Conservation (phyloP, 2,888 invertebrate species). For the Craniophora ligustri region DNA sequence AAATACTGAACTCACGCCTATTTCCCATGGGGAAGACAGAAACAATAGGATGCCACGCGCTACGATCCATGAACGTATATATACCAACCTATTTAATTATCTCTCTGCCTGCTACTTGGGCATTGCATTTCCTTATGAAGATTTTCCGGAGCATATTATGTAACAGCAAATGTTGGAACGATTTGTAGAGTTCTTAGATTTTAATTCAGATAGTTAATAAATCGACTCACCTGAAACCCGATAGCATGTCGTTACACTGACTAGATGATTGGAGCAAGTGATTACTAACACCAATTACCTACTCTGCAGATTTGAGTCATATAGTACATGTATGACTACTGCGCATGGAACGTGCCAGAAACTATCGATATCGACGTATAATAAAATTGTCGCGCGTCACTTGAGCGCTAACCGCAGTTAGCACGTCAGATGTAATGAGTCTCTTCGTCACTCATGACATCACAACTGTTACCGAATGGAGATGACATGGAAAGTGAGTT, state of each 20-base stretch:
- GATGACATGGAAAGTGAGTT: constrained; percentile 65
- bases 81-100: too few species aligned
- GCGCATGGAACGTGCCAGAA: constrained; percentile 33
- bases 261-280: constrained; percentile 49
- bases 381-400: constrained; percentile 49
- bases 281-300: constrained; percentile 47
- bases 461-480: constrained; percentile 62
- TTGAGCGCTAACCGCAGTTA: constrained; percentile 54
- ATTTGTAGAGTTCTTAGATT: constrained; percentile 18
- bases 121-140: too few species aligned
- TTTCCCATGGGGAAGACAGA: too few species aligned
- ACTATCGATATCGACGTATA: constrained; percentile 57
- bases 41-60: too few species aligned
- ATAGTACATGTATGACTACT: constrained; percentile 19
- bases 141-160: background rate
- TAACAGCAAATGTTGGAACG: background rate
- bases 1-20: too few species aligned
- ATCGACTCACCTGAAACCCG: constrained; percentile 60
- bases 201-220: constrained; percentile 49
- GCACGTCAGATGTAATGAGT: constrained; percentile 54
- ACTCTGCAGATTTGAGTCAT: constrained; percentile 40
- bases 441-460: constrained; percentile 60
- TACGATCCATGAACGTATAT: too few species aligned
- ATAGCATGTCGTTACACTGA: constrained; percentile 48
- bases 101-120: too few species aligned